Base-by-base conservation (phyloP, 30 jellyfish, hydroid and myxozoan species). In the Sanderia malayensis region DNA sequence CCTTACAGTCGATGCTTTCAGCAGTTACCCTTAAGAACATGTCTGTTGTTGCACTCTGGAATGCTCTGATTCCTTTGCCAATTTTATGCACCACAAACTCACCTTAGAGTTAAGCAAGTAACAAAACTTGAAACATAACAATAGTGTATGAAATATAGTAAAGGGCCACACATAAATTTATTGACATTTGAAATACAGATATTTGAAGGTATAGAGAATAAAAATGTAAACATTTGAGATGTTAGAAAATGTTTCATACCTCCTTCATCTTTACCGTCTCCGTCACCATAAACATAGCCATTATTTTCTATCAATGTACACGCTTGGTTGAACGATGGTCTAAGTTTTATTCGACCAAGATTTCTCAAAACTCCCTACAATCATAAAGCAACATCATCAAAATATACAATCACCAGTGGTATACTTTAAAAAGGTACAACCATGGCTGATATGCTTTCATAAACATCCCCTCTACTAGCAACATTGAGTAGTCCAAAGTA, bases 41-140 rank as follows among this genome's bases (percentile, higher is more conserved):
- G 72, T 69, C 92, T 1, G 85, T 71, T 4, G 78, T 33, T 41
- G 87, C 81, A 67, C 83, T 86, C 66, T 79, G 92, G 41, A 86
- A 86, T 6, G 92, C 92, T 61, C 93, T 70, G 8, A 69, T 65
- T 7, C 80, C 79, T 13, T 26, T 19, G 7, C 67, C 79, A 31
- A 72, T 46, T 71, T 86, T 86, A 21, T 60, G 81, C 24, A 79
- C 79, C 33, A 77, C 93, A 37, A 86, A 86, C 31, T 72, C 85
- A 49, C 78, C 96, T 86, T 67, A 3, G 27, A 27, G 23, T 10
- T 25, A 31, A 49, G 6, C 0, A 0, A 58, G n/a, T 2, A 15
- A 0, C 20, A 10, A 31, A 32, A 0, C 1, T 37, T 8, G 15
- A 3, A 33, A 29, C 61, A 62, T 1, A 2, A 62, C 18, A 2